Conservation (phyloP, 2,113 vertebrate species). For the Elephas maximus region DNA sequence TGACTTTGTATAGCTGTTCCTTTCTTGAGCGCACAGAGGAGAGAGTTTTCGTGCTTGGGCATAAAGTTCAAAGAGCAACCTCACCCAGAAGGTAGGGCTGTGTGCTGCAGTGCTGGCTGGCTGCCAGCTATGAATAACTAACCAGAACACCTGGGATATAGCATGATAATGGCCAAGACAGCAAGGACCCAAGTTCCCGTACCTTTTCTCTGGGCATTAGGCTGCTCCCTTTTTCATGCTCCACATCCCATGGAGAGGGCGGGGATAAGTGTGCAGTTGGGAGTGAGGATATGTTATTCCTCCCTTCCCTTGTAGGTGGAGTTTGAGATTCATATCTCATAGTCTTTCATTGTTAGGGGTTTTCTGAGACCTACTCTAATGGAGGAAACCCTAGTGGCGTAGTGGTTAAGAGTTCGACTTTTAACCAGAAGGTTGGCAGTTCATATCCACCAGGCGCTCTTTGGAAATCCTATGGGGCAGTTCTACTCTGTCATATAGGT, state of each 20-base stretch:
- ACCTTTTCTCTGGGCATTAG: neutral
- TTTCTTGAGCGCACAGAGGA: slow-evolving; percentile 54
- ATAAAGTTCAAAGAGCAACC: slow-evolving; percentile 46
- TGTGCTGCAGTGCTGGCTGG: neutral
- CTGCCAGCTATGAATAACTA: neutral
- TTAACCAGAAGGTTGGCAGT: too few relatives aligned
- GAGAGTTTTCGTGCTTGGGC: neutral
- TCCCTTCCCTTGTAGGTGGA: neutral
- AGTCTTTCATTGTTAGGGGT: neutral
- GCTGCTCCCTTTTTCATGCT: too few relatives aligned
- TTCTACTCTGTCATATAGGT: too few relatives aligned
- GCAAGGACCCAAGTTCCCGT: neutral
- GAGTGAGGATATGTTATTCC: neutral
- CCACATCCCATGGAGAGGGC: accelerated
- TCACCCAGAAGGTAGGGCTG: neutral
- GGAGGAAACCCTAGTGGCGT: too few relatives aligned
- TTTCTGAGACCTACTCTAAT: neutral
- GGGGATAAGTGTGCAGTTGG: neutral
- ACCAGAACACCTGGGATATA: neutral
- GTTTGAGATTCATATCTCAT: neutral
- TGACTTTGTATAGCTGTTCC: neutral
- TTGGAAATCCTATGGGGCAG: too few relatives aligned
- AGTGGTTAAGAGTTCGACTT: too few relatives aligned
- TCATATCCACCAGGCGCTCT: too few relatives aligned
- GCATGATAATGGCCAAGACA: neutral